Evolutionary conservation across 2,113 vertebrate species (phyloP).

Genomic region (Lates calcarifer): DNA sequence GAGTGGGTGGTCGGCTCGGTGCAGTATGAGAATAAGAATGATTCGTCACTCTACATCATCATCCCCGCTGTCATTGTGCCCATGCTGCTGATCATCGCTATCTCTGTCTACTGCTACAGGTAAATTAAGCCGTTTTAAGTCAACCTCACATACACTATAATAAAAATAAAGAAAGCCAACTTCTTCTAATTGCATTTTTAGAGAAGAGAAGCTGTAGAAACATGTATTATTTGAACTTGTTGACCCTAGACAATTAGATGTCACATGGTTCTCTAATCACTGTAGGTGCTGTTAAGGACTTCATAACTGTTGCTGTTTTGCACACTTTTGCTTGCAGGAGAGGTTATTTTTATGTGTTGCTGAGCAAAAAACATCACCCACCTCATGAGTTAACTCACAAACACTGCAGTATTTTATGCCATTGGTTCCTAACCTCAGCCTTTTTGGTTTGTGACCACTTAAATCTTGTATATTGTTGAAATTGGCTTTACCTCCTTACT

Average conservation of each 20-base stretch:
- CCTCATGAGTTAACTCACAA: background rate
- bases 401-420: background rate
- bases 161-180: background rate
- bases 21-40: constrained; percentile 89
- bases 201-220: background rate
- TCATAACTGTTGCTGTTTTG: background rate
- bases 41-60: constrained; percentile 91
- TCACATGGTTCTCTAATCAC: background rate
- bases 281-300: too few relatives aligned
- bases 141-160: background rate
- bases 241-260: background rate
- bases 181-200: background rate
- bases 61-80: constrained; percentile 94
- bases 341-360: background rate
- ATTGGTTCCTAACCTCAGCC: background rate
- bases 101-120: constrained; percentile 97
- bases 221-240: background rate
- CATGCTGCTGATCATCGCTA: constrained; percentile 90
- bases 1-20: constrained; percentile 93
- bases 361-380: background rate
- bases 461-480: background rate
- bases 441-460: background rate
- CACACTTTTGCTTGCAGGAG: background rate
- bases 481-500: too few relatives aligned
- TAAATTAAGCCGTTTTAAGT: constrained; percentile 59